Evolutionary conservation across 2,113 vertebrate genomes (phyloP).

Genomic region (Ailurus styani): DNA sequence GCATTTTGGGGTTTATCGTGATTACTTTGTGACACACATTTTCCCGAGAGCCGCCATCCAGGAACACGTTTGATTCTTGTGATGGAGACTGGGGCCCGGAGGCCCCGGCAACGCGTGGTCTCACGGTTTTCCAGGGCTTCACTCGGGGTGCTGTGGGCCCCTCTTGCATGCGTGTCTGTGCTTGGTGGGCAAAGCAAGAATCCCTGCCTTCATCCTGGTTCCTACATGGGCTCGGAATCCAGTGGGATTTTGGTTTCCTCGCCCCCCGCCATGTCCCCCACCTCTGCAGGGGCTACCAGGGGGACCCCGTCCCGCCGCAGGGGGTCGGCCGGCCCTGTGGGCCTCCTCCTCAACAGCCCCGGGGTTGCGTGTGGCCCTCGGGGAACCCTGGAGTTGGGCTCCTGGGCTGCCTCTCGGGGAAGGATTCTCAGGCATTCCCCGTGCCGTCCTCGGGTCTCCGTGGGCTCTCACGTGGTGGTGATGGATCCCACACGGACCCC

Average conservation of each 20-base stretch:
- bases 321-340: background rate
- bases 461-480: background rate
- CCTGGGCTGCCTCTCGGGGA: background rate
- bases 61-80: background rate
- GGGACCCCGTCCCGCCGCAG: fast-evolving
- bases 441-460: background rate
- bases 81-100: background rate
- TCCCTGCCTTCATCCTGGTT: background rate
- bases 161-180: background rate
- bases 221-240: background rate
- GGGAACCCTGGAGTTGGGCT: background rate
- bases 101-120: background rate
- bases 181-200: background rate
- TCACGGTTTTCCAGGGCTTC: background rate
- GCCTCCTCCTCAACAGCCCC: background rate
- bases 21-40: background rate
- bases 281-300: background rate
- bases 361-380: background rate
- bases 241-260: background rate
- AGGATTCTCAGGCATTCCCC: background rate
- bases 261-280: fast-evolving
- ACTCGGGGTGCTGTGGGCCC: fast-evolving
- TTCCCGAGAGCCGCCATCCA: background rate
- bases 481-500: background rate
- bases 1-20: background rate